Conservation (phyloP, 2,797 vertebrate genomes). For the Orientallactaga sibirica region DNA sequence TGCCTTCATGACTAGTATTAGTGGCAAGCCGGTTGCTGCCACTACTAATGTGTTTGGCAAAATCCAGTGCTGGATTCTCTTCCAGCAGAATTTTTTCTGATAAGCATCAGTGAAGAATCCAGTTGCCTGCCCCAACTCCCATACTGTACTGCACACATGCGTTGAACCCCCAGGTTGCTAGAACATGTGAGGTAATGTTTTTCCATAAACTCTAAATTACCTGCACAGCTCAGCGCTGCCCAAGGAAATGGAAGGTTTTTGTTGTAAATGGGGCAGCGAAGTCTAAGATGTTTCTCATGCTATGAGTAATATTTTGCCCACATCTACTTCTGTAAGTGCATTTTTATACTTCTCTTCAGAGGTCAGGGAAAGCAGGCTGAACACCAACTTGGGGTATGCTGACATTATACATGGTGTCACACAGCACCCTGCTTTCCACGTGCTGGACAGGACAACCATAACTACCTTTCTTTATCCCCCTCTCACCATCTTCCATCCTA, state of each 20-base stretch:
- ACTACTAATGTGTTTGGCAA: neutral
- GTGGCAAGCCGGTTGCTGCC: neutral
- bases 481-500: neutral
- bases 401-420: neutral
- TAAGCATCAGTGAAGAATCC: neutral
- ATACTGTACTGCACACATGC: neutral
- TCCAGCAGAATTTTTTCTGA: neutral
- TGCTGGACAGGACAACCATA: neutral
- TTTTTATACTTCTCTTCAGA: conserved; percentile 43
- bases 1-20: neutral
- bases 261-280: neutral
- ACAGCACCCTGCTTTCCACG: neutral
- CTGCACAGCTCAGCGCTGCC: neutral
- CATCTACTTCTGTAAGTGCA: neutral
- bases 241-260: conserved; percentile 13
- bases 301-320: neutral
- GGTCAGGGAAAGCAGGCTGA: neutral
- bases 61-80: conserved; percentile 19
- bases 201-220: neutral
- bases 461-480: neutral
- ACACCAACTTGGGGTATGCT: neutral
- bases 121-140: neutral
- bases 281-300: neutral
- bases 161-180: neutral
- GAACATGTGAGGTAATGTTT: conserved; percentile 12